Base-by-base conservation (phyloP, 2,888 invertebrate species). In the Drosophila mettleri region DNA sequence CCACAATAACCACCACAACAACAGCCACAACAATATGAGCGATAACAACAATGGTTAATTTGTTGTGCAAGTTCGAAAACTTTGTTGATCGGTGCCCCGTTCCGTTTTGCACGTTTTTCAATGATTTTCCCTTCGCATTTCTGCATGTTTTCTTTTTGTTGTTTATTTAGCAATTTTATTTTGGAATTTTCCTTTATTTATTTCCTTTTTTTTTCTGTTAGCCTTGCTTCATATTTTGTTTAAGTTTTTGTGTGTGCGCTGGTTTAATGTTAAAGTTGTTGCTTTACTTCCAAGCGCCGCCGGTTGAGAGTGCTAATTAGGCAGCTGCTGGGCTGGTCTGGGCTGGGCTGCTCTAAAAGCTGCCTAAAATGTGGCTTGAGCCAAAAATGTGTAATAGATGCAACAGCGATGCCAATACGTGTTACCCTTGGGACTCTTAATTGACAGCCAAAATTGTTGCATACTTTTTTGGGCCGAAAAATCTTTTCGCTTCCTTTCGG, bases 201-300 rank as follows among this genome's bases (percentile, higher is more conserved):
- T 20, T 22, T 41, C 39, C 10, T 16, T 33, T 14, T 10, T 22
- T 10, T 6, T 51, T n/a, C 20, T 22, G 6, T 14, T 20, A 16
- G 45, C 18, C 46, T 20, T 14, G 31, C 12, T 24, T 51, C 38
- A 52, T 48, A 39, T 29, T 46, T 36, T 53, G 14, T 22, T 45
- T 39, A 29, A 20, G 16, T 12, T 61, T 29, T 33, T 49, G 34
- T 34, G n/a, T 49, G 33, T 29, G 39, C 18, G 5, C 51, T 48
- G 54, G 43, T 65, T 62, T 41, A 53, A 53, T 52, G 63, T 60
- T 36, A 74, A 86, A 77, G 72, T 84, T 81, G 62, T 51, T 60
- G 74, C 62, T 63, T n/a, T n/a, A n/a, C n/a, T n/a, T n/a, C n/a
- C n/a, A n/a, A n/a, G n/a, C n/a, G n/a, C n/a, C n/a, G 71, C 63